phyloP scores from a whole-genome alignment of 2,797 vertebrate species.

The Tokudaia muenninki region DNA sequence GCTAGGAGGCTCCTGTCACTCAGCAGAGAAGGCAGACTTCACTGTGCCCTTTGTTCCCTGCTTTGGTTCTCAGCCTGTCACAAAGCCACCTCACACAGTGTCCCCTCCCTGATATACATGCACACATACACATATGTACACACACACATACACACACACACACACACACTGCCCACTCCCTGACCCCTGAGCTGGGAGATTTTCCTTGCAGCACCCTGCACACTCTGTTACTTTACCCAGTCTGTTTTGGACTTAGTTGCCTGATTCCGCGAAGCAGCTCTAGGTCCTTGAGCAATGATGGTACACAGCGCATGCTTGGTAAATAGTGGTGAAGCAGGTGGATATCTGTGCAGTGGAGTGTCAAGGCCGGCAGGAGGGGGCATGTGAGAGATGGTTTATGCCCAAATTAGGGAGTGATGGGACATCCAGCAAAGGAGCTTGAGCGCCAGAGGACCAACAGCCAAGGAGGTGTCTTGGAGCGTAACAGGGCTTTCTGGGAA shows the following conservation, averaged over 20 bases:
- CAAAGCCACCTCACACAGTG: rapidly evolving
- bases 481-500: background rate
- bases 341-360: too few species aligned
- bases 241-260: background rate
- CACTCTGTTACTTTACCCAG: too few species aligned
- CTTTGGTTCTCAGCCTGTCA: background rate
- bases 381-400: background rate
- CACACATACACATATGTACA: too few species aligned
- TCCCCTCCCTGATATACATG: background rate
- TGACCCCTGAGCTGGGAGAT: background rate
- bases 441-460: background rate
- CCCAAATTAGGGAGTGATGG: background rate
- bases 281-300: background rate
- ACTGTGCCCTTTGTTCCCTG: background rate
- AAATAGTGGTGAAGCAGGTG: background rate
- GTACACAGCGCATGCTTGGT: background rate
- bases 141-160: too few species aligned
- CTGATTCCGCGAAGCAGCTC: background rate
- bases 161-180: background rate
- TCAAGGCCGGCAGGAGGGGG: background rate
- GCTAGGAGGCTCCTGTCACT: background rate
- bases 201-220: background rate
- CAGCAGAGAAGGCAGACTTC: background rate
- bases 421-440: background rate
- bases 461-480: background rate